Conservation (phyloP, 2,888 invertebrate species). For the Pachliopta kotzebuea region DNA sequence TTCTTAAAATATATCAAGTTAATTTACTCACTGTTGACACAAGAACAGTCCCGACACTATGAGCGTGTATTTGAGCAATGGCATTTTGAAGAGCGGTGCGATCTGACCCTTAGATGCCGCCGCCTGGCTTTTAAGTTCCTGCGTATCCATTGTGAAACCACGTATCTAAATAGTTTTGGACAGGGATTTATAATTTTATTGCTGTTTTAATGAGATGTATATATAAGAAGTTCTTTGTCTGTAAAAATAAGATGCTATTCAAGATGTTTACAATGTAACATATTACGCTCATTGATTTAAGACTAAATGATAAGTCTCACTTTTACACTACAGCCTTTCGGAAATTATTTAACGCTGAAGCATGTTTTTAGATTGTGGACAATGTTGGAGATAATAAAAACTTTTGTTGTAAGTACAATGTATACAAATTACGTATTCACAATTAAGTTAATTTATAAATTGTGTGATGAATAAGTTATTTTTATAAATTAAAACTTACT, state of each 20-base stretch:
- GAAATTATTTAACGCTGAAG: too few relatives aligned
- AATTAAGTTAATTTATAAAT: too few relatives aligned
- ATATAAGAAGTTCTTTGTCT: neutral
- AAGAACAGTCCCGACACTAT: conserved; percentile 71
- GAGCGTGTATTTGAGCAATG: conserved; percentile 70
- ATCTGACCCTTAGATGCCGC: conserved; percentile 60
- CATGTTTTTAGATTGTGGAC: too few relatives aligned
- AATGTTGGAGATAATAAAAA: neutral
- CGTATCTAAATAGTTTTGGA: conserved; percentile 44
- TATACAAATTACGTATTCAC: too few relatives aligned
- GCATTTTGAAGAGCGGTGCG: conserved; percentile 68
- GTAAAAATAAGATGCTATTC: neutral
- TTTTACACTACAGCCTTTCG: neutral
- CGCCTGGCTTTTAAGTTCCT: conserved; percentile 40
- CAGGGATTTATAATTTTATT: neutral
- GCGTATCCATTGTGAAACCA: conserved; percentile 39
- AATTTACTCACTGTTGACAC: conserved; percentile 77
- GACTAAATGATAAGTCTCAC: too few relatives aligned
- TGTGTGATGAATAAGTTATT: neutral
- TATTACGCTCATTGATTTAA: too few relatives aligned
- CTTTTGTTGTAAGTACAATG: too few relatives aligned
- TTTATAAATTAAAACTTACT: conserved; percentile 39
- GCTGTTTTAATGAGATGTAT: neutral
- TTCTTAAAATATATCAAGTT: too few relatives aligned
- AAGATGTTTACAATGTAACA: too few relatives aligned